phyloP scores from a whole-genome alignment of 2,888 invertebrate species.

The Anthophora plumipes region DNA sequence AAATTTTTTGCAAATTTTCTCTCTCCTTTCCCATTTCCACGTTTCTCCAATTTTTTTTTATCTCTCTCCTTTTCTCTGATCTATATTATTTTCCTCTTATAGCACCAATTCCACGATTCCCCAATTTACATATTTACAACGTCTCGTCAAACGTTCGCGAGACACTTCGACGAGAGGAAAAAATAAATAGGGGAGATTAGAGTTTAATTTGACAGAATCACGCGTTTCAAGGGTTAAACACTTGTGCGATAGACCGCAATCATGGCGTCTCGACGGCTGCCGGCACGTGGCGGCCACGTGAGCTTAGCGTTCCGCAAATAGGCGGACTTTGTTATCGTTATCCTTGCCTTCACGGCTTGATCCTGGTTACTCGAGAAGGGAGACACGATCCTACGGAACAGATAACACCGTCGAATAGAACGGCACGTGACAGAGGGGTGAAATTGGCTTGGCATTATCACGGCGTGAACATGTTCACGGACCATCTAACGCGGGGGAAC shows the following conservation, averaged over 20 bases:
- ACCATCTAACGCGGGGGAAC: constrained; percentile 30
- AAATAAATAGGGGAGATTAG: constrained; percentile 34
- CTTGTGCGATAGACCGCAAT: constrained; percentile 58
- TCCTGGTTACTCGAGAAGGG: constrained; percentile 22
- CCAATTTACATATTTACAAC: not conserved
- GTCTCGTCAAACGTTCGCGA: not conserved
- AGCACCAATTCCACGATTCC: too few relatives aligned
- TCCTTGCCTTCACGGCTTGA: constrained; percentile 46
- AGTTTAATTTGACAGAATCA: constrained; percentile 58
- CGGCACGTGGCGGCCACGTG: constrained; percentile 63
- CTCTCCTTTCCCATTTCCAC: too few relatives aligned
- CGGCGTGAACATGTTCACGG: constrained; percentile 48
- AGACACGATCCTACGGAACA: constrained; percentile 27
- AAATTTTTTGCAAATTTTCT: too few relatives aligned
- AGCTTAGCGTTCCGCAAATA: constrained; percentile 50
- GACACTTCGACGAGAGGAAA: not conserved
- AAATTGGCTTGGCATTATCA: constrained; percentile 57
- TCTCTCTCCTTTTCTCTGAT: too few relatives aligned
- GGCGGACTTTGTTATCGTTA: constrained; percentile 59
- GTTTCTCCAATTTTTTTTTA: too few relatives aligned
- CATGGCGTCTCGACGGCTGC: constrained; percentile 42
- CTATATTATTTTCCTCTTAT: too few relatives aligned
- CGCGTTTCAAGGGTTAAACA: constrained; percentile 57
- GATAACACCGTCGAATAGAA: constrained; percentile 40
- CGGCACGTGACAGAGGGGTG: constrained; percentile 48